These are phyloP conservation scores for Neodiprion virginianus DNA, from an alignment of 1,140 invertebrate species.

Conservation along the genomic window DNA sequence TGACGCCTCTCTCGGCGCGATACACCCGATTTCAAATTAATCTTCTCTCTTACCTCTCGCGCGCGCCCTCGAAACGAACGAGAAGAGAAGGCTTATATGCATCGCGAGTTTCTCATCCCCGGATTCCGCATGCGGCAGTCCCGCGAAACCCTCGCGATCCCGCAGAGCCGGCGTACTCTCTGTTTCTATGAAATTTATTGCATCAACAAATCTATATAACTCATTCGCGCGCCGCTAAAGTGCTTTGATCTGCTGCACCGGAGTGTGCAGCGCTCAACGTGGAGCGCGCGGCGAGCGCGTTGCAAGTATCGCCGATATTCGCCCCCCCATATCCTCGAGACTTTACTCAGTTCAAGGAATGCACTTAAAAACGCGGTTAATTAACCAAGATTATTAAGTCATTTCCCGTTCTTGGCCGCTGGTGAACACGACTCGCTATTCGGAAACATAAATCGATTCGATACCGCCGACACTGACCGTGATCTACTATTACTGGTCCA, in stretches of 20 bases:
- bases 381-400: neutral
- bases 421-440: no score
- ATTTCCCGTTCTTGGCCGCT: neutral
- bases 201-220: neutral
- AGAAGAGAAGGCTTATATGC: no score
- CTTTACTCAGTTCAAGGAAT: neutral
- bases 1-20: conserved; percentile 3
- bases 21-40: conserved; percentile 1
- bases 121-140: no score
- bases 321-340: neutral
- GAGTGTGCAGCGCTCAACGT: neutral
- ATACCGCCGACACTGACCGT: no score
- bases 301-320: conserved; percentile 1
- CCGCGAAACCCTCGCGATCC: neutral
- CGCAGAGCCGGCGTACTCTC: neutral
- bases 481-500: no score
- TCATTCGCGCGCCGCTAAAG: neutral
- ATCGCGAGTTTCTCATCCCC: no score
- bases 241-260: neutral
- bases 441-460: no score
- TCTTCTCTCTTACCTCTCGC: neutral
- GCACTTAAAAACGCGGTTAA: no score
- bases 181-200: conserved; percentile 3
- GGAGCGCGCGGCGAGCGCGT: neutral
- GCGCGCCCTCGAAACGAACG: neutral